Percentiles rank a stretch among this genome's conserved stretches.
phyloP scores from a whole-genome alignment of 2,113 vertebrate genomes.

The Spilogale gracilis region DNA sequence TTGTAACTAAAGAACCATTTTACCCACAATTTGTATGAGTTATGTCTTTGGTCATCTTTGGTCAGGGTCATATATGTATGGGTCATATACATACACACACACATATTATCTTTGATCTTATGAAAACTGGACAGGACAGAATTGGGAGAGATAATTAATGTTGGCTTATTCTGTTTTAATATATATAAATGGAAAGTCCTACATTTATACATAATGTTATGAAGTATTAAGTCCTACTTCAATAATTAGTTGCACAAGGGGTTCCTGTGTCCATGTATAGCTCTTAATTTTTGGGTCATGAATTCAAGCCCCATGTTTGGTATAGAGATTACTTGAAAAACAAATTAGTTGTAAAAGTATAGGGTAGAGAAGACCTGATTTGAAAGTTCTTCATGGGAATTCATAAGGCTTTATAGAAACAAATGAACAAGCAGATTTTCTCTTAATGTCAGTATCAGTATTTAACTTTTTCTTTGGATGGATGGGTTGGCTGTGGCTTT shows the following conservation, averaged over 20 bases:
- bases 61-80: background rate
- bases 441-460: background rate
- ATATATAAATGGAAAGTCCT: background rate
- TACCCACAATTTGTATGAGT: background rate
- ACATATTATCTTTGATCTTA: background rate
- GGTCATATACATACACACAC: background rate
- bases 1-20: background rate
- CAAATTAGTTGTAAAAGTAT: background rate
- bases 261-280: background rate
- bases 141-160: background rate
- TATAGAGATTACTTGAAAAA: background rate
- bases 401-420: background rate
- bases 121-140: background rate
- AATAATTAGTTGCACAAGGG: background rate
- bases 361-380: background rate
- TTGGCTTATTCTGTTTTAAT: background rate
- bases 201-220: background rate
- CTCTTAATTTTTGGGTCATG: background rate
- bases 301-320: background rate
- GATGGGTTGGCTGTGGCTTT: background rate
- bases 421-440: background rate
- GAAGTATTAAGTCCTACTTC: background rate
- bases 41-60: constrained; percentile 1
- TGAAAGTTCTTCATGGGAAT: background rate
- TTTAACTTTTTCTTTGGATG: background rate